These are phyloP conservation scores for Drosophila bunnanda DNA, from an alignment of 2,888 invertebrate genomes.

Conservation along the genomic window DNA sequence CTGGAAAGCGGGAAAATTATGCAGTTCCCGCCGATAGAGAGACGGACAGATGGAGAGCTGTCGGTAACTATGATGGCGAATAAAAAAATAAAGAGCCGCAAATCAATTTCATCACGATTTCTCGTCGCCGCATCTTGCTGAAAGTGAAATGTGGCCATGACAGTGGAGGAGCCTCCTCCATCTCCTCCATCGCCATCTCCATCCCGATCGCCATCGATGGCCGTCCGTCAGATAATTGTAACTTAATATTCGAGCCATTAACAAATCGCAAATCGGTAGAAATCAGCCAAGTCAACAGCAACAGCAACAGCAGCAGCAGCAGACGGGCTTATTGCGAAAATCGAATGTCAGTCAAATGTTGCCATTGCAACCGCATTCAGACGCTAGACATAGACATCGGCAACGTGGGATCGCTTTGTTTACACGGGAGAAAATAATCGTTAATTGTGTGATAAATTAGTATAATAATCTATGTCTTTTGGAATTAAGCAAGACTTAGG, in stretches of 20 bases:
- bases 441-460: background rate
- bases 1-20: conserved; percentile 74
- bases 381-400: background rate
- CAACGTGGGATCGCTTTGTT: conserved; percentile 10
- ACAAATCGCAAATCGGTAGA: conserved; percentile 66
- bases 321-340: conserved; percentile 28
- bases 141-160: conserved; percentile 78
- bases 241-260: conserved; percentile 76
- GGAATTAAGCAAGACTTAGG: background rate
- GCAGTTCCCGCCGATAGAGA: conserved; percentile 34
- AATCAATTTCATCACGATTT: conserved; percentile 82
- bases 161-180: conserved; percentile 58
- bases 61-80: conserved; percentile 64
- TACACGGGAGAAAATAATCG: background rate
- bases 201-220: conserved; percentile 32
- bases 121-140: conserved; percentile 70
- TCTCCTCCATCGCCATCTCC: conserved; percentile 9
- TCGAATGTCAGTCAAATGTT: conserved; percentile 32
- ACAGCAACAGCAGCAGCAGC: conserved; percentile 2
- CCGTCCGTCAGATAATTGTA: conserved; percentile 64
- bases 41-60: conserved; percentile 34
- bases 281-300: conserved; percentile 45
- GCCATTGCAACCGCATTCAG: conserved; percentile 21
- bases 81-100: conserved; percentile 66
- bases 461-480: background rate